Base-by-base conservation (phyloP, 2,888 invertebrate species). In the Elaeidobius kamerunicus region DNA sequence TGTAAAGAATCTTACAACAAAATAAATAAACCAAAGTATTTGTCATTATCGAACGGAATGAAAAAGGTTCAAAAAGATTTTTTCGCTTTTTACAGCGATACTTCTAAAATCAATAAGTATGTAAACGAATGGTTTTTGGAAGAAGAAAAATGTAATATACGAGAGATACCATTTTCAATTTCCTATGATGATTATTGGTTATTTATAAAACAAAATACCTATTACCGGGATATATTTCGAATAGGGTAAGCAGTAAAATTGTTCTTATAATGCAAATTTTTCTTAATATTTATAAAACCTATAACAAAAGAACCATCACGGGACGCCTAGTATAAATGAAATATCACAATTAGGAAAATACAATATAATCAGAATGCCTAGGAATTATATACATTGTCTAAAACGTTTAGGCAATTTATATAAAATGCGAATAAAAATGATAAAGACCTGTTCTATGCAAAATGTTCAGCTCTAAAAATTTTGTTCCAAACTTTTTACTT, bases 61-160 rank as follows among this genome's bases (percentile, higher is more conserved):
- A 69, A 73, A 54, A 75, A 71, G 61, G 72, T 85, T 56, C 75
- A 76, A 61, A 74, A 78, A 67, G 83, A 82, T 9, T 71, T 84
- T 18, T 85, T 83, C 63, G 84, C 83, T 1, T 85, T 85, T 60
- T 83, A 86, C 65, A 81, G 81, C 68, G 86, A 86, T 67, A 73
- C 78, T 1, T 80, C 82, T 1, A 77, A 80, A 0, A 82, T 82
- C 0, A 86, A 85, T 66, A 81, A 84, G 65, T 72, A 85, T 19
- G 79, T 86, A 1, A 79, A 80, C 14, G 82, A 83, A 66, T 82
- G 79, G 46, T 87, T 82, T 64, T 73, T 76, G 14, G 86, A 86
- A 67, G 78, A 78, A 11, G 83, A 87, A 68, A 87, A 86, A 66
- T 87, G 87, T 65, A 82, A 82, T 0, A 69, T 87, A 16, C 78